A percentile compares a stretch with the other conserved stretches of the same genome.
These are phyloP conservation scores for Proales similis DNA, from an alignment of 1,140 invertebrate genomes.

Conservation along the genomic window DNA sequence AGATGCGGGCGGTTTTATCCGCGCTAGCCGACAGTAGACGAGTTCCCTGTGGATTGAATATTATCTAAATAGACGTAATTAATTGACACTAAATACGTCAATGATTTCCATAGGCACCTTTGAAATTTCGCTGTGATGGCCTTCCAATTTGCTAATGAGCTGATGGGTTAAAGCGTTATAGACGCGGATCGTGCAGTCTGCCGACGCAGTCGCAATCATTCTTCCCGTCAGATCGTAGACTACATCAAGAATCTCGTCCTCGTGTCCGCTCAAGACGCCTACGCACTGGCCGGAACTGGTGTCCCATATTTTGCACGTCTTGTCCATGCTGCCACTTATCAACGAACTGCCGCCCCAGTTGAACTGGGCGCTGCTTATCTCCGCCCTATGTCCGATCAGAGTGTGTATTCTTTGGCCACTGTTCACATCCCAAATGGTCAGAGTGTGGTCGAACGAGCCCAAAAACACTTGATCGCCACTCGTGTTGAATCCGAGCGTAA, in stretches of 20 bases:
- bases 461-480: constrained; percentile 65
- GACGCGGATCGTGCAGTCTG: constrained; percentile 63
- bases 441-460: constrained; percentile 69
- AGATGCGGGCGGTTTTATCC: constrained; percentile 66
- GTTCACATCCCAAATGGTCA: constrained; percentile 67
- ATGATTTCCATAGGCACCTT: constrained; percentile 55
- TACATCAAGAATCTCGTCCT: constrained; percentile 69
- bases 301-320: constrained; percentile 70
- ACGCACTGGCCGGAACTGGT: constrained; percentile 57
- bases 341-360: constrained; percentile 66
- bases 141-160: constrained; percentile 60
- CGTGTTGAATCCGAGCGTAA: constrained; percentile 64
- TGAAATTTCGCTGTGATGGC: constrained; percentile 68
- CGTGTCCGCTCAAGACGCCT: constrained; percentile 60
- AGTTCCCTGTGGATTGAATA: constrained; percentile 26
- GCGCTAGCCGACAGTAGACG: constrained; percentile 43
- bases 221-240: constrained; percentile 65
- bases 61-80: constrained; percentile 37
- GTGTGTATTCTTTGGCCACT: constrained; percentile 59
- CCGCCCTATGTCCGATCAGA: constrained; percentile 63
- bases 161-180: constrained; percentile 61
- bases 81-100: background rate
- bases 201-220: constrained; percentile 64
- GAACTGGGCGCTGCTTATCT: constrained; percentile 67
- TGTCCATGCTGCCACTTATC: constrained; percentile 65